phyloP scores from a whole-genome alignment of 2,113 vertebrate genomes.

The Varanus salvator region DNA sequence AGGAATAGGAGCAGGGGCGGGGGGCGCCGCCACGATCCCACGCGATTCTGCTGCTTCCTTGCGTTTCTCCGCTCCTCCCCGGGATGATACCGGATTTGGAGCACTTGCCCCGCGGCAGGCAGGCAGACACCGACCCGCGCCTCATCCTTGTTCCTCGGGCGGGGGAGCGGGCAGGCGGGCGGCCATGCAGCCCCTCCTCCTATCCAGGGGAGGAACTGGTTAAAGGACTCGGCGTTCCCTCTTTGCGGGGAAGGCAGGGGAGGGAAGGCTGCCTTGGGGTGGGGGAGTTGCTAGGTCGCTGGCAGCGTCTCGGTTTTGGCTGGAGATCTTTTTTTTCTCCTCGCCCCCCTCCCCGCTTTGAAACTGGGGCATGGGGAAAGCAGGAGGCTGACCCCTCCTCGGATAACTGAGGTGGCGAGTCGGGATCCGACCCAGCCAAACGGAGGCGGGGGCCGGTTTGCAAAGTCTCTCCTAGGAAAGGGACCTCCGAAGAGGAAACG shows the following conservation, averaged over 20 bases:
- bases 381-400: slow-evolving; percentile 61
- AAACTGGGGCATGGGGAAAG: slow-evolving; percentile 65
- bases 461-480: slow-evolving; percentile 78
- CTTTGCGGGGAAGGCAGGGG: slow-evolving; percentile 56
- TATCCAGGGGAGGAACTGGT: slow-evolving; percentile 74
- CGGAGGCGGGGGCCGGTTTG: slow-evolving; percentile 53
- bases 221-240: slow-evolving; percentile 66
- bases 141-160: fast-evolving
- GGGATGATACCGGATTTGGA: background rate
- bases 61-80: background rate
- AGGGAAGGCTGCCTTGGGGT: slow-evolving; percentile 68
- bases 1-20: too few relatives aligned
- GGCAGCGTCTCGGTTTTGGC: slow-evolving; percentile 72
- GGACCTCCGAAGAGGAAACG: slow-evolving; percentile 37
- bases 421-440: slow-evolving; percentile 84
- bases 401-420: slow-evolving; percentile 85
- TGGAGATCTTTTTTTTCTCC: slow-evolving; percentile 69
- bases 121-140: background rate
- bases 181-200: background rate
- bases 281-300: slow-evolving; percentile 15
- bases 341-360: background rate
- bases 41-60: background rate
- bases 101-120: background rate
- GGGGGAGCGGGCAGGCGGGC: background rate
- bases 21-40: too few relatives aligned